These are phyloP conservation scores for Ianthella basta DNA, from an alignment of 37 sponge, comb jelly and placozoan genomes.

Conservation along the genomic window DNA sequence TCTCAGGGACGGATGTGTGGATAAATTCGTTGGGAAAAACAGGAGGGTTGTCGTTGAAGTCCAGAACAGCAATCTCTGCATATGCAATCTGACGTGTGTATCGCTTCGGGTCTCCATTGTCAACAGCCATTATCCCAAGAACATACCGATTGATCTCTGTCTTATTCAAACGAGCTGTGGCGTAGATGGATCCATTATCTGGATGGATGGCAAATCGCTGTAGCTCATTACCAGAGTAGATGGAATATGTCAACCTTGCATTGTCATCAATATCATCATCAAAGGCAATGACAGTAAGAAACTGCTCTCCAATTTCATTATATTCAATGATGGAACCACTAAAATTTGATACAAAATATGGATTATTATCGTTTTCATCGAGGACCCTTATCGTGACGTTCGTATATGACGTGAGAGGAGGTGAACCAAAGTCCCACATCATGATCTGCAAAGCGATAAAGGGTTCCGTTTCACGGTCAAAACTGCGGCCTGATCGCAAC, in stretches of 20 bases:
- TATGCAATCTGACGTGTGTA: constrained; percentile 19
- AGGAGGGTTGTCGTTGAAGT: constrained; percentile 82
- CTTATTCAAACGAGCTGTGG: constrained; percentile 52
- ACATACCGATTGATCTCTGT: constrained; percentile 29
- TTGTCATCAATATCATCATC: constrained; percentile 75
- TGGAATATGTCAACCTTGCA: constrained; percentile 55
- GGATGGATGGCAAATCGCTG: constrained; percentile 51
- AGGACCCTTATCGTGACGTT: constrained; percentile 66
- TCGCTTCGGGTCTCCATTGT: constrained; percentile 8
- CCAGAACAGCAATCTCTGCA: constrained; percentile 57
- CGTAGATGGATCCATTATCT: constrained; percentile 44
- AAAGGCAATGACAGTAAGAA: constrained; percentile 43
- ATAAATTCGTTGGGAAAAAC: constrained; percentile 37
- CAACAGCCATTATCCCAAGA: constrained; percentile 35
- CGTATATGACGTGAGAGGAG: constrained; percentile 15
- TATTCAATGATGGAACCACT: constrained; percentile 53
- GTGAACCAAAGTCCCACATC: constrained; percentile 53
- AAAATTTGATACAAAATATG: constrained; percentile 58
- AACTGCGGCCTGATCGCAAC: constrained; percentile 36
- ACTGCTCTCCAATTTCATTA: constrained; percentile 29
- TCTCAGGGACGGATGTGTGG: constrained; percentile 40
- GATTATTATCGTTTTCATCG: constrained; percentile 67
- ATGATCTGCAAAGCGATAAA: constrained; percentile 41
- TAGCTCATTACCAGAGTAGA: constrained; percentile 35
- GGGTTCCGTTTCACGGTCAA: constrained; percentile 62